Conservation (phyloP, 1,140 invertebrate genomes). For the Asbolus verrucosus region DNA sequence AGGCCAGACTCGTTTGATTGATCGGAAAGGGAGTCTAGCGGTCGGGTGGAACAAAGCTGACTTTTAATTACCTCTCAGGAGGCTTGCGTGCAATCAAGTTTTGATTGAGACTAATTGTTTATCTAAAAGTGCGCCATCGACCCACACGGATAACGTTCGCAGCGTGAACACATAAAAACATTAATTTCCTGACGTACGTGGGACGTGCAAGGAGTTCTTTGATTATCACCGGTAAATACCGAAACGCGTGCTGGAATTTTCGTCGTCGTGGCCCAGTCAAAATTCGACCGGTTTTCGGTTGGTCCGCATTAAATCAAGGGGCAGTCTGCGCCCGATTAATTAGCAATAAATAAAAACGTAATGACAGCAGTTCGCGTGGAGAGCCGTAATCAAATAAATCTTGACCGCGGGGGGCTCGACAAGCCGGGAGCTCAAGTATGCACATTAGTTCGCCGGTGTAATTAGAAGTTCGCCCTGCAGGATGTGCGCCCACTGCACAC, state of each 20-base stretch:
- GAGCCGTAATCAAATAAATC: conserved; percentile 39
- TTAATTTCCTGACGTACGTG: conserved; percentile 29
- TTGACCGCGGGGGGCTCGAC: conserved; percentile 26
- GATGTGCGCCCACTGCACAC: conserved; percentile 34
- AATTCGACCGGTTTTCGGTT: conserved; percentile 21
- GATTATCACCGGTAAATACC: background rate
- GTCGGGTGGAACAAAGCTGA: conserved; percentile 47
- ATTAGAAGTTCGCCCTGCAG: conserved; percentile 36
- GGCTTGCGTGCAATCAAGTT: conserved; percentile 45
- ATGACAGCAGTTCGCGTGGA: conserved; percentile 38
- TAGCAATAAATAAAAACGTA: conserved; percentile 40
- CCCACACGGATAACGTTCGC: conserved; percentile 26
- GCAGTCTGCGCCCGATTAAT: conserved; percentile 26
- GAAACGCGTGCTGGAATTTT: too few species aligned
- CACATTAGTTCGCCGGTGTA: conserved; percentile 36
- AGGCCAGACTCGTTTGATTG: conserved; percentile 45
- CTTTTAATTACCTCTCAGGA: conserved; percentile 48
- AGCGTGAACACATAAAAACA: conserved; percentile 20
- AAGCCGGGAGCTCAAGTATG: conserved; percentile 30
- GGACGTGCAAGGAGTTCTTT: conserved; percentile 36
- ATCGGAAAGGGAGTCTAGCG: conserved; percentile 42
- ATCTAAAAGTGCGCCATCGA: conserved; percentile 44
- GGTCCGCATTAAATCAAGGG: conserved; percentile 10
- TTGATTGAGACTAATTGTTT: conserved; percentile 47
- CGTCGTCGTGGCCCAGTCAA: too few species aligned